Evolutionary conservation across 2,797 vertebrate species (phyloP).

Genomic region (Alcedo quadribrachys): DNA sequence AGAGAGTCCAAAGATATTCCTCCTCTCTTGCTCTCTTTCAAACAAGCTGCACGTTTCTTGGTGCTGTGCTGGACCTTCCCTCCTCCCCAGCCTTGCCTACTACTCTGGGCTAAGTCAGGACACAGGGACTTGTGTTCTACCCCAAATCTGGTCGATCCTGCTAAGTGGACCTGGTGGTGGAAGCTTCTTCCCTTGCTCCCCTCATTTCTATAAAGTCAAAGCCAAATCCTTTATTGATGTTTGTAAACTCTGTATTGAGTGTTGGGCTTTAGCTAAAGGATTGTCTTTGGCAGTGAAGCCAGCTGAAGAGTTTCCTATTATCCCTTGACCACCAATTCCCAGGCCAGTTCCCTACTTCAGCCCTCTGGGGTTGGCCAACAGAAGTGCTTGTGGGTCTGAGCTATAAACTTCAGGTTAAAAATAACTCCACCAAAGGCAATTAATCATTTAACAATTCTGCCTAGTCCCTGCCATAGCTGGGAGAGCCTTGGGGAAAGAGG

Average conservation of each 20-base stretch:
- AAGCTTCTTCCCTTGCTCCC: neutral
- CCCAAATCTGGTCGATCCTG: neutral
- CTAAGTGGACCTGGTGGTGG: neutral
- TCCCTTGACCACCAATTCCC: conserved; percentile 35
- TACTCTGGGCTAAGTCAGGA: neutral
- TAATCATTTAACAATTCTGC: conserved; percentile 43
- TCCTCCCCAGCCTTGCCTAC: neutral
- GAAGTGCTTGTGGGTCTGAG: neutral
- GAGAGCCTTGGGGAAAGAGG: conserved; percentile 44
- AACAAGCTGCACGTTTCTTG: conserved; percentile 35
- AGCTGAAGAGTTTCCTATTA: conserved; percentile 26
- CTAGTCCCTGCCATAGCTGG: conserved; percentile 13
- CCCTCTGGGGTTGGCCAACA: conserved; percentile 18
- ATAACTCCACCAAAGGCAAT: conserved; percentile 48
- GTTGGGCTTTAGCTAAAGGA: conserved; percentile 4
- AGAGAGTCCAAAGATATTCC: conserved; percentile 47
- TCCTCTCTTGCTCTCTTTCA: conserved; percentile 36
- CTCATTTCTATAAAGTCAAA: neutral
- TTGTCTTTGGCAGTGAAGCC: conserved; percentile 1
- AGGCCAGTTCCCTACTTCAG: conserved; percentile 14
- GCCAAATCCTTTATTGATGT: conserved; percentile 29
- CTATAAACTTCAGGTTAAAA: conserved; percentile 47
- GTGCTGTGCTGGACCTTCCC: neutral
- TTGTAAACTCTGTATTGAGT: conserved; percentile 32
- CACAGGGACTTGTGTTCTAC: neutral